phyloP scores from a whole-genome alignment of 92 coral and sea anemone genomes.

The Bergia sp. region DNA sequence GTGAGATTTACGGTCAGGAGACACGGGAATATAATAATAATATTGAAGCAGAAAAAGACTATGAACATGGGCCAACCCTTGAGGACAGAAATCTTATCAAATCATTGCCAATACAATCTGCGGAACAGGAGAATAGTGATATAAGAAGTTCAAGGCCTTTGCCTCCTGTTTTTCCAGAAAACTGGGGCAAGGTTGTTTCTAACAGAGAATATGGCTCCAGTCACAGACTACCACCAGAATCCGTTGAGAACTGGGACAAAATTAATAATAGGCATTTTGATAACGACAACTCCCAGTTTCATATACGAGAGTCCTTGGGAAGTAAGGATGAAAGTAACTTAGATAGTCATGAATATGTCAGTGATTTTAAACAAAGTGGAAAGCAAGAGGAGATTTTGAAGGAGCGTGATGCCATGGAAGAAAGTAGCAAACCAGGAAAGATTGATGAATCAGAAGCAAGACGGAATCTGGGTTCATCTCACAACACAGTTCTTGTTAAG shows the following conservation, averaged over 20 bases:
- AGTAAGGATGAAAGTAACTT: slow-evolving; percentile 27
- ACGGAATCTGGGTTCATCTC: slow-evolving; percentile 25
- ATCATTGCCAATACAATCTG: slow-evolving; percentile 56
- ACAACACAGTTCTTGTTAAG: slow-evolving; percentile 84
- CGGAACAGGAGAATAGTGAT: slow-evolving; percentile 7
- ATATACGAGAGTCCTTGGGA: slow-evolving; percentile 30
- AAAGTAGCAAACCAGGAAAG: slow-evolving; percentile 24
- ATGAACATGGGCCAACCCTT: slow-evolving; percentile 59
- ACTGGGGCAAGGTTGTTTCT: slow-evolving; percentile 20
- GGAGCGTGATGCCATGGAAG: background rate
- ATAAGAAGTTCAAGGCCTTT: slow-evolving; percentile 14
- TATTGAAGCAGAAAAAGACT: background rate
- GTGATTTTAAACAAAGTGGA: slow-evolving; percentile 20
- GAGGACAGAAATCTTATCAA: slow-evolving; percentile 68
- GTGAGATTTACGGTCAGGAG: slow-evolving; percentile 6
- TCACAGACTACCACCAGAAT: slow-evolving; percentile 42
- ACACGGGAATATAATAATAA: background rate
- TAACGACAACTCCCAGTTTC: background rate
- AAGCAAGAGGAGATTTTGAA: background rate
- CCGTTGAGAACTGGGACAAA: slow-evolving; percentile 53
- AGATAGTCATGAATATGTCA: slow-evolving; percentile 36
- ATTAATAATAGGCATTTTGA: slow-evolving; percentile 49
- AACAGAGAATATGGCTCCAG: slow-evolving; percentile 32
- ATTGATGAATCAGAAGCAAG: slow-evolving; percentile 1
- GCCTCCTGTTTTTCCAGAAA: slow-evolving; percentile 17